A percentile compares a stretch with the other conserved stretches of the same genome.
Evolutionary conservation across 2,113 vertebrate species (phyloP).

Genomic region (Ornithorhynchus anatinus): DNA sequence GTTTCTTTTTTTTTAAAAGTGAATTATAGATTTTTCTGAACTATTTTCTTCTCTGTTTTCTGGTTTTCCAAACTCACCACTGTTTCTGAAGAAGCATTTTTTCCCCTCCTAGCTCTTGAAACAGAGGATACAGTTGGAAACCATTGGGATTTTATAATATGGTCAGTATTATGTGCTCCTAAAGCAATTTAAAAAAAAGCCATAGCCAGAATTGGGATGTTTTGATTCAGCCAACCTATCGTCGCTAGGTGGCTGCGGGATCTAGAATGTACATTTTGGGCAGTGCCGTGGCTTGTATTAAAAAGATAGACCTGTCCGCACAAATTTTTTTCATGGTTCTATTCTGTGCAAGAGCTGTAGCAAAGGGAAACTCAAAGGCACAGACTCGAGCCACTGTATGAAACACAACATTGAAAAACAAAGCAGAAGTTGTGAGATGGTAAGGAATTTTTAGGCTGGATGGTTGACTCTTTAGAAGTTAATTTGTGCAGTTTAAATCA

Average conservation of each 20-base stretch:
- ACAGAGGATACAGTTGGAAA: conserved; percentile 21
- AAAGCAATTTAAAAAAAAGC: conserved; percentile 18
- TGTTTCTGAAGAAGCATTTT: not conserved
- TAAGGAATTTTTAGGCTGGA: conserved; percentile 18
- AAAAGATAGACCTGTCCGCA: conserved; percentile 4
- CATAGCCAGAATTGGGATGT: conserved; percentile 4
- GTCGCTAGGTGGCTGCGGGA: not conserved
- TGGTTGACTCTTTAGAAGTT: not conserved
- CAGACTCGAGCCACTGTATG: conserved; percentile 11
- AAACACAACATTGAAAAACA: conserved; percentile 11
- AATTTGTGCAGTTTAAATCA: not conserved
- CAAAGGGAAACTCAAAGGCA: not conserved
- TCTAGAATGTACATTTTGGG: not conserved
- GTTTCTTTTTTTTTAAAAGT: conserved; percentile 18
- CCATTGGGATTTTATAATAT: conserved; percentile 4
- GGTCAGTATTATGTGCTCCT: conserved; percentile 3
- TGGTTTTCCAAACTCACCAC: not conserved
- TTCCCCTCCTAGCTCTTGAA: conserved; percentile 14
- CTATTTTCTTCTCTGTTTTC: conserved; percentile 19
- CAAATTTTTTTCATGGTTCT: not conserved
- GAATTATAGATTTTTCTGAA: not conserved
- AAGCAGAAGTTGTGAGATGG: not conserved
- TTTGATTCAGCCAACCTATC: not conserved
- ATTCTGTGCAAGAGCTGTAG: too few relatives aligned
- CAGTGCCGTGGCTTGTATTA: not conserved